Evolutionary conservation across 2,888 invertebrate species (phyloP).

Genomic region (Euzetes globulus): DNA sequence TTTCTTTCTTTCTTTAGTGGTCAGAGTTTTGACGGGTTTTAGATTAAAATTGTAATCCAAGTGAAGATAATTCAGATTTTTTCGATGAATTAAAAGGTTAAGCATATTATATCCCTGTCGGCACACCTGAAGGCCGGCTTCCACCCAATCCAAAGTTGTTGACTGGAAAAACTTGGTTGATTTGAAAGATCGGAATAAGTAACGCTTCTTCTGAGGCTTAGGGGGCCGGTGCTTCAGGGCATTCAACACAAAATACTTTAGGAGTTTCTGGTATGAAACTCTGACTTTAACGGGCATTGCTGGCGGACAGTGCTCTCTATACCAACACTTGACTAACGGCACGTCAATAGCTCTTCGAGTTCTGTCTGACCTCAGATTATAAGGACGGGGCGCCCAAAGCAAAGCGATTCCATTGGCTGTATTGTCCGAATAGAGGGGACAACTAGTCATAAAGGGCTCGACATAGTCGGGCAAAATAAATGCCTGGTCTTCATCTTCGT

Average conservation of each 20-base stretch:
- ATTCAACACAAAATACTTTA: slow-evolving; percentile 97
- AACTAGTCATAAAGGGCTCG: slow-evolving; percentile 85
- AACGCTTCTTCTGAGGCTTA: slow-evolving; percentile 97
- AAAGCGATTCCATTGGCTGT: slow-evolving; percentile 97
- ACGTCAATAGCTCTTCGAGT: slow-evolving; percentile 91
- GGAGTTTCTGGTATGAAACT: slow-evolving; percentile 95
- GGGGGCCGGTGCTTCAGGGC: slow-evolving; percentile 94
- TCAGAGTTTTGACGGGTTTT: slow-evolving; percentile 97
- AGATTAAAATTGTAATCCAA: slow-evolving; percentile 99
- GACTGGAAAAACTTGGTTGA: slow-evolving; percentile 99
- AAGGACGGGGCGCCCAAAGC: slow-evolving; percentile 95
- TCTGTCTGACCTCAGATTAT: slow-evolving; percentile 90
- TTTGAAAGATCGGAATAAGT: slow-evolving; percentile 97
- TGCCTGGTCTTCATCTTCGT: slow-evolving; percentile 70
- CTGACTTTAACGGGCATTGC: slow-evolving; percentile 95
- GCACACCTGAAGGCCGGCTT: slow-evolving; percentile 93
- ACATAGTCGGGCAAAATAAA: slow-evolving; percentile 83
- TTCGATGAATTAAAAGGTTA: slow-evolving; percentile 94
- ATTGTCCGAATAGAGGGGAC: slow-evolving; percentile 93
- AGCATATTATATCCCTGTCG: slow-evolving; percentile 99
- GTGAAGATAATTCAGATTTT: slow-evolving; percentile 98
- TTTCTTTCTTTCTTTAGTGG: slow-evolving; percentile 98
- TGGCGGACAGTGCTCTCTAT: slow-evolving; percentile 74
- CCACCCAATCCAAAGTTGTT: slow-evolving; percentile 98
- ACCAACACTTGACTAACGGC: slow-evolving; percentile 96